These are phyloP conservation scores for Cosmorhoe ocellata DNA, from an alignment of 2,888 invertebrate genomes.

Conservation along the genomic window DNA sequence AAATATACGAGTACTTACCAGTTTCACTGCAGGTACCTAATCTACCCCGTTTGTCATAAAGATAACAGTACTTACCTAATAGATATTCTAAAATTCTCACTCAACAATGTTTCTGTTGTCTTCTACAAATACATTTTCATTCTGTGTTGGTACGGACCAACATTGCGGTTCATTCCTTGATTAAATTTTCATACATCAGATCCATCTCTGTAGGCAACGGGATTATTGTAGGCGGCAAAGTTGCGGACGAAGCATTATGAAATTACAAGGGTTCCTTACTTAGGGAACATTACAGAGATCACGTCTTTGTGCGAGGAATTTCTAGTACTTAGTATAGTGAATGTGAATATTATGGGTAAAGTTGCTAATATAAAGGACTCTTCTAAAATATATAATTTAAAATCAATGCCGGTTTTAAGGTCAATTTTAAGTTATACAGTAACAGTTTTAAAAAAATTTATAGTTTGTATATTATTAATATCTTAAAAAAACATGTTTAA, in stretches of 20 bases:
- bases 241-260: constrained; percentile 21
- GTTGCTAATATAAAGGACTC: no score
- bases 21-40: no score
- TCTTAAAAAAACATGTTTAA: no score
- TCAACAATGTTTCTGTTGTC: background rate
- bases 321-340: background rate
- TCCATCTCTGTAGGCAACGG: constrained; percentile 9
- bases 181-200: constrained; percentile 23
- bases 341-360: background rate
- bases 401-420: no score
- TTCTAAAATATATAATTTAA: background rate
- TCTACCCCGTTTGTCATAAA: no score
- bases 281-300: constrained; percentile 15
- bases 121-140: constrained; percentile 2
- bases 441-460: no score
- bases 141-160: constrained; percentile 3
- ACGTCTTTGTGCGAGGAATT: constrained; percentile 19
- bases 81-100: background rate
- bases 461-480: no score
- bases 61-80: no score
- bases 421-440: no score
- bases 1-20: no score
- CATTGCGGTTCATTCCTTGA: constrained; percentile 18
- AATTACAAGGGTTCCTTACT: constrained; percentile 23
- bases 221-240: constrained; percentile 20